Conservation (phyloP, 2,888 invertebrate species). For the Alsophila aescularia region DNA sequence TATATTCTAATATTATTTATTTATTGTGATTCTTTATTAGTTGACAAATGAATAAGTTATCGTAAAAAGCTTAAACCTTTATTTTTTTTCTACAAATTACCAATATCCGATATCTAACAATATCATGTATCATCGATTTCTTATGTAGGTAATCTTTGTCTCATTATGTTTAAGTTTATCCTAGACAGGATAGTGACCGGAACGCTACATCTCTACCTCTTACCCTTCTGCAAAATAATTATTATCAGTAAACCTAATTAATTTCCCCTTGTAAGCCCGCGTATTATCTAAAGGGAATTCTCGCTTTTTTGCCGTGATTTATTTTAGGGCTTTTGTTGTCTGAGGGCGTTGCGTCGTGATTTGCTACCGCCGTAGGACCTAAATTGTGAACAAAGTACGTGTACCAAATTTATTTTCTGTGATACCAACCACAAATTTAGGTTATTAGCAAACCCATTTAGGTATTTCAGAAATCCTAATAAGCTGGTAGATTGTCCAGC, state of each 20-base stretch:
- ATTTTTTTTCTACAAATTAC: no score
- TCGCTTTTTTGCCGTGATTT: constrained; percentile 46
- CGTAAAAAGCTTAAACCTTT: no score
- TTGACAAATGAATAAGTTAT: no score
- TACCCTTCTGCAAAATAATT: constrained; percentile 63
- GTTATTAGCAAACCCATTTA: no score
- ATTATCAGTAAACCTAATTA: constrained; percentile 64
- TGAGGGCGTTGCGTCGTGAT: constrained; percentile 29
- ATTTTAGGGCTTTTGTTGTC: constrained; percentile 42
- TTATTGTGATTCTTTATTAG: no score
- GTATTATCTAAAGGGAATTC: constrained; percentile 50
- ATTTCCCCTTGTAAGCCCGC: constrained; percentile 54
- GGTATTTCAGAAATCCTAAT: no score
- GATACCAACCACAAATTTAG: not conserved
- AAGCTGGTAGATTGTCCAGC: no score
- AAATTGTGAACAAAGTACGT: constrained; percentile 24
- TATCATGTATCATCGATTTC: no score
- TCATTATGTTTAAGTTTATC: no score
- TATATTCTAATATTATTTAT: no score
- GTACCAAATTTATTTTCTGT: not conserved
- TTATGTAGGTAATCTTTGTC: no score
- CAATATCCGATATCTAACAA: no score
- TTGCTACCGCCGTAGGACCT: constrained; percentile 35
- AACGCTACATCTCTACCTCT: constrained; percentile 44
- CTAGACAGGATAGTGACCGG: constrained; percentile 19